Conservation (phyloP, 2,113 vertebrate genomes). For the Tragelaphus imberbis region DNA sequence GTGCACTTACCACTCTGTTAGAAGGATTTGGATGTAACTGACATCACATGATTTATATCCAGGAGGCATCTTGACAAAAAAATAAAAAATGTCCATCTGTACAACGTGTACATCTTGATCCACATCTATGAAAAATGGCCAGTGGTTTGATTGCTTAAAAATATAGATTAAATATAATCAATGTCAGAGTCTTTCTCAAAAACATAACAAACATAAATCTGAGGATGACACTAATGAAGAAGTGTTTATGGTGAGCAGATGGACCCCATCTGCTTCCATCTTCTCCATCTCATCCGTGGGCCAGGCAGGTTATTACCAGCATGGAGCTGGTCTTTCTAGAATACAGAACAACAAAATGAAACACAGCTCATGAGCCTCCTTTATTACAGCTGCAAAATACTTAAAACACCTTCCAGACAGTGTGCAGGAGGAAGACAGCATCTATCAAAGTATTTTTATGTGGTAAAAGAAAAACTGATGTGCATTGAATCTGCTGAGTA, state of each 20-base stretch:
- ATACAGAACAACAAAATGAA: not conserved
- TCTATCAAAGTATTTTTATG: not conserved
- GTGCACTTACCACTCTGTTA: not conserved
- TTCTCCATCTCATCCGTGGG: slow-evolving; percentile 49
- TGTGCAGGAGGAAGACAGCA: not conserved
- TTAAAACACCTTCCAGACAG: not conserved
- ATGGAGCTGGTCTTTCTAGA: slow-evolving; percentile 21
- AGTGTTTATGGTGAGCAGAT: slow-evolving; percentile 85
- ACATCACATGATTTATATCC: not conserved
- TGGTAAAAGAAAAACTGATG: not conserved
- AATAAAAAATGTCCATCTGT: not conserved
- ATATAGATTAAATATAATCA: slow-evolving; percentile 81
- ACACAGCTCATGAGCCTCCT: not conserved
- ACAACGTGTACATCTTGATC: not conserved
- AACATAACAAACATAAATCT: slow-evolving; percentile 76
- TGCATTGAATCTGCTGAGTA: not conserved
- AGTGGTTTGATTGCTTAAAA: slow-evolving; percentile 77
- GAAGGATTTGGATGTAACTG: not conserved
- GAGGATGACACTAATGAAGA: slow-evolving; percentile 83
- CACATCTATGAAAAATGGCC: slow-evolving; percentile 22
- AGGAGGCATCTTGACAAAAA: not conserved
- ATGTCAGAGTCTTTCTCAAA: slow-evolving; percentile 77
- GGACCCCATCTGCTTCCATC: slow-evolving; percentile 81
- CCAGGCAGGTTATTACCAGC: slow-evolving; percentile 12
- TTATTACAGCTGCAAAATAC: not conserved